These are phyloP conservation scores for Gymnothorax reevesii DNA, from an alignment of 2,797 vertebrate species.

Conservation along the genomic window DNA sequence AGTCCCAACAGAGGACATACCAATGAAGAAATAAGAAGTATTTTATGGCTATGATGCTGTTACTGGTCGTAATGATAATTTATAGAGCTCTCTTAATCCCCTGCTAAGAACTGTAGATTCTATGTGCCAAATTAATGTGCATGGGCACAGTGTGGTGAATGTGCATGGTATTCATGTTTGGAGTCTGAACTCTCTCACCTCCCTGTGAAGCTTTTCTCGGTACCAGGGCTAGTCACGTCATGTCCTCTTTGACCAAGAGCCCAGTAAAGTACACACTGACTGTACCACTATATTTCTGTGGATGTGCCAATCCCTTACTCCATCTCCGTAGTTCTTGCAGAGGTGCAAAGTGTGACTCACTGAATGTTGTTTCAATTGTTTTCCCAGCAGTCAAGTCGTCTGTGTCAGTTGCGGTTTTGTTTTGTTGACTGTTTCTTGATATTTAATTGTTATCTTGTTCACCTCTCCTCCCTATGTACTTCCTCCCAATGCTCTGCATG, in stretches of 20 bases:
- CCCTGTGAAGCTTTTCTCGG: slow-evolving; percentile 10
- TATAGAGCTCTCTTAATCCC: background rate
- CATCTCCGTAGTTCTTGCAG: slow-evolving; percentile 23
- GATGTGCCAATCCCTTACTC: too few relatives aligned
- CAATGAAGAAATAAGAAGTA: background rate
- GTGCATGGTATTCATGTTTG: background rate
- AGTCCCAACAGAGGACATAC: background rate
- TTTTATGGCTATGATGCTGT: background rate
- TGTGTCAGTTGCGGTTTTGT: too few relatives aligned
- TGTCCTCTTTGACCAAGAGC: background rate
- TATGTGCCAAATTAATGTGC: background rate
- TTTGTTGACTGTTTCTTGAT: too few relatives aligned
- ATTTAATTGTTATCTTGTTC: too few relatives aligned
- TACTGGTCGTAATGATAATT: background rate
- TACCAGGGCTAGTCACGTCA: background rate
- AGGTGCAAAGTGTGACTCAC: too few relatives aligned
- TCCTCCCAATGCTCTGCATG: too few relatives aligned
- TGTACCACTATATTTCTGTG: background rate
- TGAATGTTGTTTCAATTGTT: too few relatives aligned
- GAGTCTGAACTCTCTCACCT: slow-evolving; percentile 24
- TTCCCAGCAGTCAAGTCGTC: too few relatives aligned
- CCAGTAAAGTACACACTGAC: background rate
- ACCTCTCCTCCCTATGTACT: too few relatives aligned
- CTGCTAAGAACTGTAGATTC: background rate
- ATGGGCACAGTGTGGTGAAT: background rate